Evolutionary conservation across 1,140 invertebrate species (phyloP).

Genomic region (Zaprionus taronus): DNA sequence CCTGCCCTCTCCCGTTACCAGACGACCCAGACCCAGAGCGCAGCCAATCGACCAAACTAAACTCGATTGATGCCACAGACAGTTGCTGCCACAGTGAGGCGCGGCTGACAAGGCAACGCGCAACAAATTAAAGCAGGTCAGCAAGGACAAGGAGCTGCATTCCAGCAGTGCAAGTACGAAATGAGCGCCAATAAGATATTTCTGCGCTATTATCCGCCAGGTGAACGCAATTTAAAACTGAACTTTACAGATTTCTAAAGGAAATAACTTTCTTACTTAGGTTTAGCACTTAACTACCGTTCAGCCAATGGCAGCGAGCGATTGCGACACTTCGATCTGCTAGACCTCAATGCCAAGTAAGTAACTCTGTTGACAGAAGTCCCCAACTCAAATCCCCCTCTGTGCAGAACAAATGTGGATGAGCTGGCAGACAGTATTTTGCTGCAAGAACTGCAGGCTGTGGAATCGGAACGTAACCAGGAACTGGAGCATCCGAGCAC

Average conservation of each 20-base stretch:
- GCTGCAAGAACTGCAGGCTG: slow-evolving; percentile 52
- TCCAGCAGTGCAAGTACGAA: background rate
- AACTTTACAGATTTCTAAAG: background rate
- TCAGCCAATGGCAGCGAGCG: slow-evolving; percentile 70
- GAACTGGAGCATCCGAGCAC: background rate
- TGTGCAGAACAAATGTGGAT: slow-evolving; percentile 58
- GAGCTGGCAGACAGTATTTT: slow-evolving; percentile 58
- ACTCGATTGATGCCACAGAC: slow-evolving; percentile 26
- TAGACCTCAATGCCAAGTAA: slow-evolving; percentile 86
- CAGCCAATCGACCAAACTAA: slow-evolving; percentile 71
- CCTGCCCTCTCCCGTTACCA: background rate
- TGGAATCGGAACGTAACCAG: slow-evolving; percentile 27
- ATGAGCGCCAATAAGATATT: slow-evolving; percentile 89
- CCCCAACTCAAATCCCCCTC: background rate
- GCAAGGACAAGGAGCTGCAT: slow-evolving; percentile 43
- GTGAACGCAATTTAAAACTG: slow-evolving; percentile 57
- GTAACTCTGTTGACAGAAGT: slow-evolving; percentile 11
- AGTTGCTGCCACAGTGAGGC: background rate
- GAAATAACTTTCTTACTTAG: slow-evolving; percentile 30
- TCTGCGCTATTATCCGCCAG: slow-evolving; percentile 89
- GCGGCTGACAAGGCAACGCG: slow-evolving; percentile 52
- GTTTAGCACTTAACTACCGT: slow-evolving; percentile 84
- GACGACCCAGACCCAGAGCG: slow-evolving; percentile 61
- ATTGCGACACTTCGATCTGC: slow-evolving; percentile 87
- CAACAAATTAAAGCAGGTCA: slow-evolving; percentile 75